Evolutionary conservation across 2,888 invertebrate species (phyloP).

Genomic region (Macrosiphum euphorbiae): DNA sequence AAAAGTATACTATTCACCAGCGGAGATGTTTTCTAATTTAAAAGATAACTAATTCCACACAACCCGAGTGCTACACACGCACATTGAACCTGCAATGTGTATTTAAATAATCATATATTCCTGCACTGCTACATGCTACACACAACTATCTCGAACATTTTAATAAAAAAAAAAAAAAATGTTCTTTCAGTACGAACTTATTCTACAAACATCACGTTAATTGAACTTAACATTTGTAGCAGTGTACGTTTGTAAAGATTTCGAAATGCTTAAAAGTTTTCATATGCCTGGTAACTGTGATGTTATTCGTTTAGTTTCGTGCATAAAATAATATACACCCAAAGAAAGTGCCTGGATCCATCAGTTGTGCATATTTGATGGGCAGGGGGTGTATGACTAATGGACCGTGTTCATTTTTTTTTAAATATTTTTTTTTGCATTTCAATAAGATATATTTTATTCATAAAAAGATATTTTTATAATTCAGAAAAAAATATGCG

Average conservation of each 20-base stretch:
- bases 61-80: neutral
- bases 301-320: neutral
- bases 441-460: neutral
- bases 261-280: neutral
- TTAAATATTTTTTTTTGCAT: neutral
- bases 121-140: neutral
- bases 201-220: neutral
- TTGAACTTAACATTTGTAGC: neutral
- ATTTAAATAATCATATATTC: neutral
- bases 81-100: neutral
- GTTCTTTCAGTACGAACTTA: neutral
- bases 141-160: neutral
- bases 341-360: neutral
- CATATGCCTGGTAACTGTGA: neutral
- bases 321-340: neutral
- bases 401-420: neutral
- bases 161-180: neutral
- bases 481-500: neutral
- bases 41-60: slow-evolving; percentile 11
- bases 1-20: neutral
- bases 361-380: neutral
- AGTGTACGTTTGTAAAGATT: neutral
- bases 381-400: neutral
- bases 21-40: neutral
- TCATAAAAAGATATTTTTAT: neutral